phyloP scores from a whole-genome alignment of 2,113 vertebrate species.

The Neolamprologus modestus region DNA sequence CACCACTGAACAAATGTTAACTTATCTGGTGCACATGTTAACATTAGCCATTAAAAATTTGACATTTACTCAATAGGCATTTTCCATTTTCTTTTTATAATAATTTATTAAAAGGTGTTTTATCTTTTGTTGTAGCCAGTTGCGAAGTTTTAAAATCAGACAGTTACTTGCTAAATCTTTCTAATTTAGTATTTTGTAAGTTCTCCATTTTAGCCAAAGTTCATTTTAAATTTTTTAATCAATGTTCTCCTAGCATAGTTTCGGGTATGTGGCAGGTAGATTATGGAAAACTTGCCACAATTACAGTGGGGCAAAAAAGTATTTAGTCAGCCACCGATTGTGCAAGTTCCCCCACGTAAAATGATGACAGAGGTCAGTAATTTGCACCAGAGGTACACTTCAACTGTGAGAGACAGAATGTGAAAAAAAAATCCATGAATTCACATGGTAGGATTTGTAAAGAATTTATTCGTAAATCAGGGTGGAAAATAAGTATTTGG shows the following conservation, averaged over 20 bases:
- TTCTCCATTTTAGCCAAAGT: background rate
- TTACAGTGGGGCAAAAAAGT: no score
- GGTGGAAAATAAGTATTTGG: no score
- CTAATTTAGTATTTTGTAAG: background rate
- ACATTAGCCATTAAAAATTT: background rate
- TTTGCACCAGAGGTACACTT: no score
- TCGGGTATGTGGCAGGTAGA: background rate
- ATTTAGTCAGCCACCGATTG: no score
- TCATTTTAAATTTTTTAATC: background rate
- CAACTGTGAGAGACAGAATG: no score
- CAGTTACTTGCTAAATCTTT: background rate
- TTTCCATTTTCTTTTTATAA: background rate
- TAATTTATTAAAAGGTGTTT: background rate
- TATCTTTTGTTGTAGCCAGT: background rate
- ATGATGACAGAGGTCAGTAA: no score
- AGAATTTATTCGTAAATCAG: no score
- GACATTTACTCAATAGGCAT: background rate
- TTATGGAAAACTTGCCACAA: background rate
- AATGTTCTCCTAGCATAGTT: background rate
- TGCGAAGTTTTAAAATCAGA: fast-evolving
- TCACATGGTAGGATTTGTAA: no score
- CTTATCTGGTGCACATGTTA: background rate
- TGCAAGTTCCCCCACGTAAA: no score
- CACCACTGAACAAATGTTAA: background rate
- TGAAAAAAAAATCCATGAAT: no score